These are phyloP conservation scores for Lepus timidus DNA, from an alignment of 2,113 vertebrate species.

Conservation along the genomic window DNA sequence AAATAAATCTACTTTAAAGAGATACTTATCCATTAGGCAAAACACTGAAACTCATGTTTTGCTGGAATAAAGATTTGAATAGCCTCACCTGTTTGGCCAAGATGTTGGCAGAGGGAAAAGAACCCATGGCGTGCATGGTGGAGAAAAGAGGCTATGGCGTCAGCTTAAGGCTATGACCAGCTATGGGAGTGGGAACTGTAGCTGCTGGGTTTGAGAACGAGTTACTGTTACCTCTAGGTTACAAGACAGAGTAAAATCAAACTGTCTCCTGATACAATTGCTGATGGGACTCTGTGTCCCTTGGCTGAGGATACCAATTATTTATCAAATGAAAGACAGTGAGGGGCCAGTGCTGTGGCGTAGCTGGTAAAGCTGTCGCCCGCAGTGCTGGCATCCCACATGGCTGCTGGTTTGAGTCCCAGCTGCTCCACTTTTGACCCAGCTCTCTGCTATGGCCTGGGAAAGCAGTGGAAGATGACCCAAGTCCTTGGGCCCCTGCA, in stretches of 20 bases:
- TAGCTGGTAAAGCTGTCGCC: too few relatives aligned
- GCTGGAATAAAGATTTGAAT: not conserved
- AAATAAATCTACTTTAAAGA: too few relatives aligned
- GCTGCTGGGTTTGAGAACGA: not conserved
- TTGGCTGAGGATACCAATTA: not conserved
- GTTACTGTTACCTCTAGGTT: not conserved
- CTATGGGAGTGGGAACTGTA: not conserved
- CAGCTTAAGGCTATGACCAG: not conserved
- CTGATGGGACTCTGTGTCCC: not conserved
- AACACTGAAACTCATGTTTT: not conserved
- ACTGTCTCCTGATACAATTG: not conserved
- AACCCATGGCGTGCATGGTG: fast-evolving
- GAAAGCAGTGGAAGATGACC: too few relatives aligned
- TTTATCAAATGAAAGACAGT: not conserved
- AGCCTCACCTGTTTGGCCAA: not conserved
- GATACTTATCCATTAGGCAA: not conserved
- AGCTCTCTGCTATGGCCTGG: too few relatives aligned
- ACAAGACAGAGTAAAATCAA: not conserved
- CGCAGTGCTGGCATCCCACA: too few relatives aligned
- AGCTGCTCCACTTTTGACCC: too few relatives aligned
- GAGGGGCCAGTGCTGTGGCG: not conserved
- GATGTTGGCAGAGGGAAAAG: not conserved
- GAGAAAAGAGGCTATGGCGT: not conserved
- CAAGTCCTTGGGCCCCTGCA: too few relatives aligned
- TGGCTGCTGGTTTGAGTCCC: too few relatives aligned